Evolutionary conservation across 2,797 vertebrate species (phyloP), one percentile per base, ranked within the genome.

Genomic region (Mareca strepera): DNA sequence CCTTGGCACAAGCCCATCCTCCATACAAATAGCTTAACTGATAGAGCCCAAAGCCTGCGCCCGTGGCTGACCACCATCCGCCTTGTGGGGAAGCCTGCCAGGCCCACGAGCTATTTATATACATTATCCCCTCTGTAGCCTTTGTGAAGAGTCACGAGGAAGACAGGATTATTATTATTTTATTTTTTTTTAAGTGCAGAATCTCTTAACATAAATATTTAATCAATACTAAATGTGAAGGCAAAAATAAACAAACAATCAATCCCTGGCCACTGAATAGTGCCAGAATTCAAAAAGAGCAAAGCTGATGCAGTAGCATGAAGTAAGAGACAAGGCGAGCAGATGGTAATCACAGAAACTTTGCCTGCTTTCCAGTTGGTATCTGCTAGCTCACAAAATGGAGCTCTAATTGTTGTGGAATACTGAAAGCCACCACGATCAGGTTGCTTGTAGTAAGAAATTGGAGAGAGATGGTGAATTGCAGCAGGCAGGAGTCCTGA

Each of bases 201-300:
- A 43, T 60, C 43, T 79, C 58, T 55, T 82, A 86, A 53, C 59
- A 76, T 69, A 84, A 89, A 68, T 79, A 89, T 83, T 91, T 80
- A 55, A 63, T 68, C 68, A 58, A 56, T 56, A 52, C 9, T 79
- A 58, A 83, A 62, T 9, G 23, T 11, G 8, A 75, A 69, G n/a
- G n/a, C 43, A 79, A 68, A 63, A 89, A 64, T 64, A 64, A 64
- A 76, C 78, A 64, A 64, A 68, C 78, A 56, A 68, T 29, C 9
- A 55, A 46, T 63, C 59, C 43, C 39, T 14, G 21, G 16, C 37
- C 82, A 76, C 86, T 50, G 41, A 31, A 22, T 12, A 68, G 79
- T 56, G 43, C 58, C 84, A 76, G 64, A 64, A 81, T 56, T 72
- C 86, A 63, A 56, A 56, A 41, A 79, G 41, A 75, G 62, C n/a